These are phyloP conservation scores for Peromyscus melanophrys DNA, from an alignment of 2,797 vertebrate genomes.

Conservation along the genomic window DNA sequence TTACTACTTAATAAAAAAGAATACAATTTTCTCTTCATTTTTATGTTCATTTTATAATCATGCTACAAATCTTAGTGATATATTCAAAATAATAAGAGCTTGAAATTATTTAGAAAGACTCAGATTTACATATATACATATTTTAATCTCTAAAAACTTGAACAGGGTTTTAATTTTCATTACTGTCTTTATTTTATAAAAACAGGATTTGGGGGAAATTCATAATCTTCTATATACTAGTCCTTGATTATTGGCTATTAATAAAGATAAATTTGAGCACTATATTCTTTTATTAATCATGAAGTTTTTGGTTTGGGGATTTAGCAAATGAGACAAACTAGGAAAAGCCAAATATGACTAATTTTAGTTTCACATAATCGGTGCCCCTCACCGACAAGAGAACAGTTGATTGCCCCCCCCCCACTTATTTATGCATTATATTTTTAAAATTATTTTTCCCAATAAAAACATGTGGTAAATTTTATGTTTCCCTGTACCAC, in stretches of 20 bases:
- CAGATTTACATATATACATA: conserved; percentile 32
- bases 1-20: background rate
- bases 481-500: background rate
- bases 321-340: conserved; percentile 28
- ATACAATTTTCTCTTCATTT: background rate
- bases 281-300: background rate
- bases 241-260: conserved; percentile 23
- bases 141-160: background rate
- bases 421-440: background rate
- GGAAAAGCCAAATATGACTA: background rate
- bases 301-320: background rate
- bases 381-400: background rate
- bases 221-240: conserved; percentile 31
- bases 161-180: conserved; percentile 19
- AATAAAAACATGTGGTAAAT: background rate
- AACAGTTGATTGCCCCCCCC: too few species aligned
- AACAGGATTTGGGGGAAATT: background rate
- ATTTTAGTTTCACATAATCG: conserved; percentile 1
- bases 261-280: conserved; percentile 8
- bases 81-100: conserved; percentile 21
- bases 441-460: background rate
- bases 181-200: conserved; percentile 17
- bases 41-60: conserved; percentile 24
- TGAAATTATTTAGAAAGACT: conserved; percentile 35
- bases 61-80: conserved; percentile 21